Evolutionary conservation across 2,797 vertebrate genomes (phyloP).

Genomic region (Sebastes trivittatus): DNA sequence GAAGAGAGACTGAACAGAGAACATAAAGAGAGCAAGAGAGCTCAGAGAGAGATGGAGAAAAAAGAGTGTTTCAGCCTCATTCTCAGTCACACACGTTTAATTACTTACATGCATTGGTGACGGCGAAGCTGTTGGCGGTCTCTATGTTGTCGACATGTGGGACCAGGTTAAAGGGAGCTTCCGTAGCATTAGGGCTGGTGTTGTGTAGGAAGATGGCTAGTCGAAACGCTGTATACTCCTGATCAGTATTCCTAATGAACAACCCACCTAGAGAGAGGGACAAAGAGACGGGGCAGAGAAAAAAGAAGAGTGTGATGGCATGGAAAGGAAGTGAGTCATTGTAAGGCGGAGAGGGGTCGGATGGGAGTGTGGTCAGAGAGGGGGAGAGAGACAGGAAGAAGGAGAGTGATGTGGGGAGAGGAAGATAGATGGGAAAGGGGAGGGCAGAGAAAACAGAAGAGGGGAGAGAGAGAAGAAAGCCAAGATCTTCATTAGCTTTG

Average conservation of each 20-base stretch:
- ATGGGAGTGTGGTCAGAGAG: constrained; percentile 1
- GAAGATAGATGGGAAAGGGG: constrained; percentile 41
- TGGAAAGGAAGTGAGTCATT: constrained; percentile 63
- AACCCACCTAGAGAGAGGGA: constrained; percentile 84
- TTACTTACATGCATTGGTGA: constrained; percentile 99
- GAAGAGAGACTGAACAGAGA: not conserved
- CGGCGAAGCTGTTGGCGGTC: constrained; percentile 99
- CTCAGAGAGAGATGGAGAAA: not conserved
- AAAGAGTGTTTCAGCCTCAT: not conserved
- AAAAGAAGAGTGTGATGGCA: constrained; percentile 29
- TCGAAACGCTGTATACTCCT: constrained; percentile 99
- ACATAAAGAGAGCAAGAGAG: not conserved
- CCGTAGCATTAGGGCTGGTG: constrained; percentile 97
- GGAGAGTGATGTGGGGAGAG: constrained; percentile 17
- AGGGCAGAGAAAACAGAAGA: constrained; percentile 43
- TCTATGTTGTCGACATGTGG: constrained; percentile 99
- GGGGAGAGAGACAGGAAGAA: constrained; percentile 21
- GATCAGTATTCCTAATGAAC: constrained; percentile 99
- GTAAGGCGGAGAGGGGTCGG: constrained; percentile 23
- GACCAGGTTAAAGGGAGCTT: constrained; percentile 99
- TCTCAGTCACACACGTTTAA: not conserved
- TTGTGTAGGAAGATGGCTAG: constrained; percentile 99
- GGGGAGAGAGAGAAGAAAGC: constrained; percentile 44
- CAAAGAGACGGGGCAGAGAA: constrained; percentile 24
- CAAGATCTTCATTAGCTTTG: constrained; percentile 73